These are phyloP conservation scores for Drosophila neoperkinsi DNA, from an alignment of 2,888 invertebrate species.

Conservation along the genomic window DNA sequence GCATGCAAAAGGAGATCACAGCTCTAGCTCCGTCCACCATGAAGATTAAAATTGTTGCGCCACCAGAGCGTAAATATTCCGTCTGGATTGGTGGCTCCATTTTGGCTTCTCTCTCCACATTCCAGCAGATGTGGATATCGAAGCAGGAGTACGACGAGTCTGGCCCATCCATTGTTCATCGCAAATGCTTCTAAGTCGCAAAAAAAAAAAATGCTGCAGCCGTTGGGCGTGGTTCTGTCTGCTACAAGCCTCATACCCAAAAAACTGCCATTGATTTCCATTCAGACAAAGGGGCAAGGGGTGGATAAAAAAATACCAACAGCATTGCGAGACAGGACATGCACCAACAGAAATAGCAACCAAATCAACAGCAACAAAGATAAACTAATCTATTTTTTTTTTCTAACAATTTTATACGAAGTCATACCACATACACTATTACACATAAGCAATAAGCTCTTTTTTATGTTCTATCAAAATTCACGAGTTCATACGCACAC, in stretches of 20 bases:
- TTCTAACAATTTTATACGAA: slow-evolving; percentile 48
- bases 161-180: slow-evolving; percentile 98
- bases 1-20: slow-evolving; percentile 97
- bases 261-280: slow-evolving; percentile 10
- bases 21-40: slow-evolving; percentile 95
- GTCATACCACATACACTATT: slow-evolving; percentile 28
- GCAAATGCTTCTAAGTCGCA: slow-evolving; percentile 96
- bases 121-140: slow-evolving; percentile 98
- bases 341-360: slow-evolving; percentile 18
- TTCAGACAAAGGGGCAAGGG: slow-evolving; percentile 14
- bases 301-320: slow-evolving; percentile 21
- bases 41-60: slow-evolving; percentile 97
- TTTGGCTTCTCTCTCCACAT: slow-evolving; percentile 94
- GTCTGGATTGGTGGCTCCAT: slow-evolving; percentile 98
- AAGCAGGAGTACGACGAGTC: slow-evolving; percentile 99
- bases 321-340: background rate
- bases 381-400: slow-evolving; percentile 37
- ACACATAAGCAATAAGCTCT: slow-evolving; percentile 52
- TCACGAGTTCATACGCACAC: slow-evolving; percentile 60
- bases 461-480: slow-evolving; percentile 68
- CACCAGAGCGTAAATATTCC: slow-evolving; percentile 97
- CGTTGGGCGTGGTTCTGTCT: slow-evolving; percentile 60
- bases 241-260: slow-evolving; percentile 2
- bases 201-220: slow-evolving; percentile 82
- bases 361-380: slow-evolving; percentile 34